phyloP scores from a whole-genome alignment of 2,888 invertebrate species.

The Andrena praecox region DNA sequence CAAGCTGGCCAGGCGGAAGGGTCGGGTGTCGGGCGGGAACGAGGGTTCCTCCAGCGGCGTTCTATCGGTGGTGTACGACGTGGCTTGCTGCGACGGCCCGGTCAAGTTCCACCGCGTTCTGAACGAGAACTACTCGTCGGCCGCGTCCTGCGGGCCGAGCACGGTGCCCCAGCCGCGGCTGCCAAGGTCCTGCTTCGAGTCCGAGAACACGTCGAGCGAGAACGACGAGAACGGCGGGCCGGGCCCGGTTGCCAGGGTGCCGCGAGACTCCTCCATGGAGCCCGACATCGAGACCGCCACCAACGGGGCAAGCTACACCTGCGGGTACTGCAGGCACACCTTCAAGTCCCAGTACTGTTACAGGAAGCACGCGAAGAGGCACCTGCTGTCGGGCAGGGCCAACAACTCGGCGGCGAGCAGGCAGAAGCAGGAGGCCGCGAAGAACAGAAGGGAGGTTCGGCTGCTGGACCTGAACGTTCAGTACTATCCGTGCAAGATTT shows the following conservation, averaged over 20 bases:
- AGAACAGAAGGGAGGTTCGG: slow-evolving; percentile 86
- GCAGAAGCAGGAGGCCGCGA: slow-evolving; percentile 49
- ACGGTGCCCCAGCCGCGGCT: slow-evolving; percentile 30
- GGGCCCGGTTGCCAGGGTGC: background rate
- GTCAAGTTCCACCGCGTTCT: slow-evolving; percentile 94
- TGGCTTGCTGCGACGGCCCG: slow-evolving; percentile 97
- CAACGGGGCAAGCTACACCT: slow-evolving; percentile 86
- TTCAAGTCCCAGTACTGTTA: slow-evolving; percentile 95
- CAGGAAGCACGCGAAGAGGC: slow-evolving; percentile 90
- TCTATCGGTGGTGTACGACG: slow-evolving; percentile 89
- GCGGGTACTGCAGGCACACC: slow-evolving; percentile 91
- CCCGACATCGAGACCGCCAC: slow-evolving; percentile 60
- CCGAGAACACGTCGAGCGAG: slow-evolving; percentile 56
- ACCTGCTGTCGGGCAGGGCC: slow-evolving; percentile 76
- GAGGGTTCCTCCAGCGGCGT: slow-evolving; percentile 61
- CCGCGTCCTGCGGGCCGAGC: slow-evolving; percentile 24
- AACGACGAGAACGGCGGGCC: slow-evolving; percentile 81
- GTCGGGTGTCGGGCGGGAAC: slow-evolving; percentile 30
- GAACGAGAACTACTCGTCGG: slow-evolving; percentile 90
- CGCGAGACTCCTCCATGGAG: slow-evolving; percentile 77
- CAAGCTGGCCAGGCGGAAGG: slow-evolving; percentile 43
- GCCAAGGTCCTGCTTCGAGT: slow-evolving; percentile 43
- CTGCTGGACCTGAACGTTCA: slow-evolving; percentile 92
- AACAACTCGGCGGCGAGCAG: slow-evolving; percentile 45
- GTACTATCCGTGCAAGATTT: slow-evolving; percentile 97